Evolutionary conservation across 2,888 invertebrate species (phyloP), one percentile per base, ranked within the genome.

Genomic region (Aleiodes testaceus): DNA sequence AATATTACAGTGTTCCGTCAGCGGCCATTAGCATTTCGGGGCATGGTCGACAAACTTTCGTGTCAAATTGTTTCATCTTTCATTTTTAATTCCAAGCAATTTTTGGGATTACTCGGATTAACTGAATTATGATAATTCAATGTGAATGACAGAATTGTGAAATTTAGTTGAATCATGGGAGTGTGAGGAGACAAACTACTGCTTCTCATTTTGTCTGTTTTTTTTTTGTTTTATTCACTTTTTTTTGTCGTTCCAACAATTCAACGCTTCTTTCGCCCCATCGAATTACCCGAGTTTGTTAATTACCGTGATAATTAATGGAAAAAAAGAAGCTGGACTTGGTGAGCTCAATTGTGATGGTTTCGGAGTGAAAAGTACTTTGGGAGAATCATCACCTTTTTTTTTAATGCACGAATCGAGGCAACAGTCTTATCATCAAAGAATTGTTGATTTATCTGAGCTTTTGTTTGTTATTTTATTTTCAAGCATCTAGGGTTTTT

Each of bases 1-100:
- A 67, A 64, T 50, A 67, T 79, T 76, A 78, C 74, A 74, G 44
- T 44, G 44, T 20, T 72, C 79, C 78, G 79, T 80, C 80, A 80
- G 81, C 82, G 78, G 84, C 84, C 84, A 84, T 84, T 84, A 83
- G 77, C 78, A 79, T 79, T 79, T 77, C 66, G 72, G 80, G 80
- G 80, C 82, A 83, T 82, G 83, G 80, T 81, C 80, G 79, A 74
- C 79, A 78, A 76, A 77, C 77, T 77, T 79, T 76, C 77, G 75
- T 81, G 36, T 49, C 49, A 59, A 70, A 66, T 61, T 70, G 59
- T 59, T 55, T n/a, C n/a, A 70, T 65, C 53, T 52, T 44, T 52
- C 52, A 7, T 53, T 65, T n/a, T 26, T 52, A 12, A 74, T 72
- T 72, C 2, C 18, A 18, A 16, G 18, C 16, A 6, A 59, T 42